Conservation (phyloP, 2,113 vertebrate species). For the Urocolius indicus region DNA sequence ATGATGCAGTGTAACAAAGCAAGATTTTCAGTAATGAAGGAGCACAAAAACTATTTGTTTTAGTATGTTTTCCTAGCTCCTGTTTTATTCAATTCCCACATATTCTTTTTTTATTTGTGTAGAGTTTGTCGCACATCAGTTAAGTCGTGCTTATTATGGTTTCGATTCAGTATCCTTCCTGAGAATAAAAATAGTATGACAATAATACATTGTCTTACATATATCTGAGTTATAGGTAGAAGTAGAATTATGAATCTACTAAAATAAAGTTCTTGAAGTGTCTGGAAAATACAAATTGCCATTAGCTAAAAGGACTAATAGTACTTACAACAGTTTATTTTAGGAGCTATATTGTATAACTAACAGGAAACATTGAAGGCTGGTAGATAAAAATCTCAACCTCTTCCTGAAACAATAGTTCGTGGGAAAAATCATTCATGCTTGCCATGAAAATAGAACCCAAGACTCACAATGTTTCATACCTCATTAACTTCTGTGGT, state of each 20-base stretch:
- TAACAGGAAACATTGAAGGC: conserved; percentile 1
- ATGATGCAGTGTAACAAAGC: conserved; percentile 29
- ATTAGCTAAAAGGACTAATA: conserved; percentile 15
- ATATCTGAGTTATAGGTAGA: neutral
- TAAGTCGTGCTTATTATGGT: neutral
- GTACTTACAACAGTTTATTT: conserved; percentile 38
- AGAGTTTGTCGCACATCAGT: neutral
- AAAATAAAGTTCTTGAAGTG: conserved; percentile 23
- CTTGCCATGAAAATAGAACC: conserved; percentile 5
- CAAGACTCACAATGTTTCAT: neutral
- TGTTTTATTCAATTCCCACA: neutral
- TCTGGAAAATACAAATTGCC: conserved; percentile 41
- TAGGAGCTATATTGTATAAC: conserved; percentile 4
- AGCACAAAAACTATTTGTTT: conserved; percentile 18
- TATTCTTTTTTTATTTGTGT: conserved; percentile 17
- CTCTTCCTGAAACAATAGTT: conserved; percentile 25
- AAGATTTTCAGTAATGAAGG: conserved; percentile 17
- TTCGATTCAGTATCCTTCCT: conserved; percentile 25
- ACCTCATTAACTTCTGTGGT: neutral
- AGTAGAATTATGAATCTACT: conserved; percentile 22
- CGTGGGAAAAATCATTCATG: neutral
- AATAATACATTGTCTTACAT: neutral
- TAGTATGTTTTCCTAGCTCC: conserved; percentile 10
- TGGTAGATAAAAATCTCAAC: conserved; percentile 5
- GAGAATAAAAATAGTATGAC: conserved; percentile 36